phyloP scores from a whole-genome alignment of 2,113 vertebrate genomes.

The Ia io region DNA sequence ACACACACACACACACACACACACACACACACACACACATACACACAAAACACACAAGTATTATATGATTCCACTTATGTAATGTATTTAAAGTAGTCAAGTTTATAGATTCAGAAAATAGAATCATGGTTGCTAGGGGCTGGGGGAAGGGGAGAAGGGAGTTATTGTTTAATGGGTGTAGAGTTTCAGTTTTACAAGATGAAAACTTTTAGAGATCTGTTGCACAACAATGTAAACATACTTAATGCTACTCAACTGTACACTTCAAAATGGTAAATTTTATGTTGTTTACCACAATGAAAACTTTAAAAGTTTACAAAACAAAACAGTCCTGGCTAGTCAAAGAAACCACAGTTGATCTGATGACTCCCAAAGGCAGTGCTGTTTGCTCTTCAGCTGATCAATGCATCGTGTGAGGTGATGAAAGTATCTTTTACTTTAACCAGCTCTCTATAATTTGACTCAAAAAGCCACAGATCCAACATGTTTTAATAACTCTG shows the following conservation, averaged over 20 bases:
- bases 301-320: neutral
- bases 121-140: neutral
- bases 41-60: neutral
- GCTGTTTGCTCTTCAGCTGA: neutral
- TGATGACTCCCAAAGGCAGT: neutral
- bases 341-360: neutral
- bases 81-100: neutral
- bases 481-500: neutral
- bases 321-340: neutral
- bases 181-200: neutral
- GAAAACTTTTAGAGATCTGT: neutral
- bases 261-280: neutral
- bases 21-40: no score
- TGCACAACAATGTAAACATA: neutral
- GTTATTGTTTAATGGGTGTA: neutral
- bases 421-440: neutral
- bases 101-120: neutral
- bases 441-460: neutral
- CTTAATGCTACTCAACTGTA: neutral
- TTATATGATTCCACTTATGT: neutral
- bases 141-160: neutral
- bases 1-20: no score
- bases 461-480: neutral
- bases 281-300: neutral
- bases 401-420: neutral